Base-by-base conservation (phyloP, 2,797 vertebrate species). In the Cirrhinus mrigala region DNA sequence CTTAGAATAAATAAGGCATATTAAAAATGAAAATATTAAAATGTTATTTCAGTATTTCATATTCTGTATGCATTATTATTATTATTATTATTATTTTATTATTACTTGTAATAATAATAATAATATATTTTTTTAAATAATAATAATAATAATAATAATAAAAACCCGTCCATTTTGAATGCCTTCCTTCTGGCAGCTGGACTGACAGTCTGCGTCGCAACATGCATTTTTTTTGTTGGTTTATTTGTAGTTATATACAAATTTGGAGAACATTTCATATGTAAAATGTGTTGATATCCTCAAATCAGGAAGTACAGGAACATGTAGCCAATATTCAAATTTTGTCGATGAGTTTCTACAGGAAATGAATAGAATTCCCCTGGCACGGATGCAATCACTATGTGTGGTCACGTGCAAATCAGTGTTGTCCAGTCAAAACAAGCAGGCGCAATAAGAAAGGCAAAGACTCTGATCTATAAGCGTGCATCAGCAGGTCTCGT, bases 391-490 rank as follows among this genome's bases (percentile, higher is more conserved):
- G 60, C 60, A 64, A 64, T 64, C 24, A 29, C 60, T 15, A 62
- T 4, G 6, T 62, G 10, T 62, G 18, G 81, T 87, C 77, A 20
- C 56, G 79, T 90, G 85, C 87, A 91, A 91, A 91, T 90, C 87
- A 81, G 89, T 90, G 86, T 56, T 81, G 8, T 85, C 40, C 71
- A 83, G 46, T 75, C 82, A 76, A 52, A 70, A 50, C 66, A 73
- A 80, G 48, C 56, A 48, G 12, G 18, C 91, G 93, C 90, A 94
- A 68, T 91, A 87, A 88, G 84, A 60, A 60, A 89, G 91, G 84
- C 89, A 91, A 89, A 89, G 88, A 88, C 92, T 92, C 89, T 87
- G 85, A 93, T 83, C 88, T 91, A 85, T 85, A 90, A 88, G 4
- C 1, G 2, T 87, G 82, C 91, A 90, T 89, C 84, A 90, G 84